Percentiles rank a stretch among this genome's conserved stretches.
phyloP scores from a whole-genome alignment of 2,888 invertebrate species.

The Cryptus armator region DNA sequence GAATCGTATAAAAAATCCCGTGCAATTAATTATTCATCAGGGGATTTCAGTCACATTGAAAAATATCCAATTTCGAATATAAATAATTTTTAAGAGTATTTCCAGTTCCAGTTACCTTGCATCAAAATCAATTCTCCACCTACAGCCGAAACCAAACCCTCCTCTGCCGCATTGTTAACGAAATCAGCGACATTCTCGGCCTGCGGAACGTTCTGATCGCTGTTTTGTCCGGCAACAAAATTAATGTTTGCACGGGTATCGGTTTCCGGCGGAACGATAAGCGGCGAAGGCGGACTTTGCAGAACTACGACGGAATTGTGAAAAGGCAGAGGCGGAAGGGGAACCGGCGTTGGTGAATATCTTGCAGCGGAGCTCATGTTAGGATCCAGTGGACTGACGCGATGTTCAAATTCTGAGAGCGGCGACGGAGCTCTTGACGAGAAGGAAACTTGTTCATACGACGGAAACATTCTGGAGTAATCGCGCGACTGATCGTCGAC shows the following conservation, averaged over 20 bases:
- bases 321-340: slow-evolving; percentile 81
- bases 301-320: slow-evolving; percentile 82
- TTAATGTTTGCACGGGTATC: slow-evolving; percentile 77
- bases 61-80: too few species aligned
- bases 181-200: slow-evolving; percentile 79
- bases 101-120: slow-evolving; percentile 75
- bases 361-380: slow-evolving; percentile 88
- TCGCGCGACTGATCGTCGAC: slow-evolving; percentile 82
- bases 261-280: slow-evolving; percentile 79
- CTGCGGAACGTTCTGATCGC: slow-evolving; percentile 75
- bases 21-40: too few species aligned
- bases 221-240: slow-evolving; percentile 78
- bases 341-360: slow-evolving; percentile 87
- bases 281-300: slow-evolving; percentile 82
- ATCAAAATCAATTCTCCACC: slow-evolving; percentile 82
- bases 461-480: slow-evolving; percentile 81
- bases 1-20: too few species aligned
- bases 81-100: too few species aligned
- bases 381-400: slow-evolving; percentile 83
- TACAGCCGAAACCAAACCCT: slow-evolving; percentile 79
- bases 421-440: slow-evolving; percentile 82
- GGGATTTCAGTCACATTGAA: too few species aligned
- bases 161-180: slow-evolving; percentile 78
- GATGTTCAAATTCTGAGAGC: slow-evolving; percentile 83
- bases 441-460: slow-evolving; percentile 82